Evolutionary conservation across 2,888 invertebrate genomes (phyloP).

Genomic region (Dasypolia templi): DNA sequence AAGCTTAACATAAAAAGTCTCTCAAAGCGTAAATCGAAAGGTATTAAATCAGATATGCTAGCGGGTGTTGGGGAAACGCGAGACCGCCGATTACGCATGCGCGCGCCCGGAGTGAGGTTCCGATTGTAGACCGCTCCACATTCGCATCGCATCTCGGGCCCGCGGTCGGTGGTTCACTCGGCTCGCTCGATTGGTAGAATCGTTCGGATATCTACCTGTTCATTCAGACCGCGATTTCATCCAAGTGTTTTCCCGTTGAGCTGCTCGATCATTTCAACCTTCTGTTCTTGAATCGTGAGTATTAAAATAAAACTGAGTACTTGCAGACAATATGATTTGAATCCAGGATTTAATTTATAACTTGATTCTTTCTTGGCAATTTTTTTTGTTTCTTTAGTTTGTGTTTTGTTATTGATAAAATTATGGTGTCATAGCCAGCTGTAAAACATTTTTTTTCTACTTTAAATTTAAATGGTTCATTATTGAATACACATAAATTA

Average conservation of each 20-base stretch:
- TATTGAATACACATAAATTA: neutral
- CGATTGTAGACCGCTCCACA: conserved; percentile 47
- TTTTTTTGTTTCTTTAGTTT: neutral
- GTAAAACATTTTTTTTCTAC: neutral
- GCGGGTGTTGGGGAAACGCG: conserved; percentile 52
- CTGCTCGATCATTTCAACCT: conserved; percentile 5
- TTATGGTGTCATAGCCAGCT: too few relatives aligned
- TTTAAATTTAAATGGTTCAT: neutral
- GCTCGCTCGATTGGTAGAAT: conserved; percentile 2
- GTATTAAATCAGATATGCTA: conserved; percentile 61
- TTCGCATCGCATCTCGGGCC: conserved; percentile 48
- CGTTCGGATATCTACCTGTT: conserved; percentile 43
- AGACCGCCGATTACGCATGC: conserved; percentile 51
- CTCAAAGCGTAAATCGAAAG: conserved; percentile 57
- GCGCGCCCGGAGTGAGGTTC: conserved; percentile 57
- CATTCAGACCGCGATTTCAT: conserved; percentile 22
- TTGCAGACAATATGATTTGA: neutral
- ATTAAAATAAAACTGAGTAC: neutral
- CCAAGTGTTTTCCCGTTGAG: conserved; percentile 19
- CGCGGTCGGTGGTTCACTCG: conserved; percentile 13
- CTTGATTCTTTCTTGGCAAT: neutral
- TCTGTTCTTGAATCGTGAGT: conserved; percentile 39
- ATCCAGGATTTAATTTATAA: neutral
- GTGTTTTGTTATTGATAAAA: neutral
- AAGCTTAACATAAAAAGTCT: conserved; percentile 28